phyloP scores from a whole-genome alignment of 2,113 vertebrate species.

The Miniopterus natalensis region DNA sequence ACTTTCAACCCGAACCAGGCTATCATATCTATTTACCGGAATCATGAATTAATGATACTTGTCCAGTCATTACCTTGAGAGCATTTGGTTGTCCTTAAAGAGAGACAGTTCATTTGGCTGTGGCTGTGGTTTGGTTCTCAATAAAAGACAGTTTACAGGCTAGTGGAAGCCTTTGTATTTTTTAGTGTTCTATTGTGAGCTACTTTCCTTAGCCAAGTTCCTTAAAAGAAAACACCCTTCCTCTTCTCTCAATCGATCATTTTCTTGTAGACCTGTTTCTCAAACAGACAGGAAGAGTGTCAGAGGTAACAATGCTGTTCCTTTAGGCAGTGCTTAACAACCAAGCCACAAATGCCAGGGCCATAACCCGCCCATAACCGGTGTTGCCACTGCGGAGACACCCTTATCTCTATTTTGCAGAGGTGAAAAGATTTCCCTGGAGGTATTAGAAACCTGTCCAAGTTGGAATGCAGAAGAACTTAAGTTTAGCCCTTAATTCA shows the following conservation, averaged over 20 bases:
- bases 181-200: neutral
- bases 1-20: neutral
- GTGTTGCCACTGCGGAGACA: neutral
- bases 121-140: slow-evolving; percentile 42
- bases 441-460: neutral
- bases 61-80: slow-evolving; percentile 56
- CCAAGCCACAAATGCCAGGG: neutral
- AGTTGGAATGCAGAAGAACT: neutral
- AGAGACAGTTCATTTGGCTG: slow-evolving; percentile 42
- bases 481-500: neutral
- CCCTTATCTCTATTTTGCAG: slow-evolving; percentile 17
- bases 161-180: slow-evolving; percentile 8
- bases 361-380: neutral
- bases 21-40: neutral
- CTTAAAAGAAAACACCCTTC: slow-evolving; percentile 38
- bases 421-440: neutral
- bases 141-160: slow-evolving; percentile 8
- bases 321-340: neutral
- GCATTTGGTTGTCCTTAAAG: slow-evolving; percentile 47
- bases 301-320: neutral
- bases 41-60: slow-evolving; percentile 55
- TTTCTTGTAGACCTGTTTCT: neutral
- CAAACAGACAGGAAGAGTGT: neutral
- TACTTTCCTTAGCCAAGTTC: slow-evolving; percentile 3
- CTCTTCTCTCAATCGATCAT: neutral